Percentiles rank a stretch among this genome's conserved stretches.
phyloP scores from a whole-genome alignment of 2,113 vertebrate genomes.

The Gymnogyps californianus region DNA sequence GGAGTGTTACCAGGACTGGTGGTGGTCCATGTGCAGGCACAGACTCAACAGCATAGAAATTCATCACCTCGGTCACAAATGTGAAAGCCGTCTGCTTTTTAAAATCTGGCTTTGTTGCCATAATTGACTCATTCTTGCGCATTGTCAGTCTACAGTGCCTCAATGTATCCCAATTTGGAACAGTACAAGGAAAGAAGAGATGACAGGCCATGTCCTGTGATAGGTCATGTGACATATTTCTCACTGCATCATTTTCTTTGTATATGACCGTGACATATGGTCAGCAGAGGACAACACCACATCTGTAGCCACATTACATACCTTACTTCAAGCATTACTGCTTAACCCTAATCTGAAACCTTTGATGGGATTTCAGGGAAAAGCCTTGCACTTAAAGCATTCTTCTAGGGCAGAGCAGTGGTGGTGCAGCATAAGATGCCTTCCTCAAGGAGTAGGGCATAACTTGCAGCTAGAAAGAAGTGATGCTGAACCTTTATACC shows the following conservation, averaged over 20 bases:
- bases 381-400: neutral
- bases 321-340: neutral
- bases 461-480: neutral
- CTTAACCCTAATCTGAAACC: neutral
- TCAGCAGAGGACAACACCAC: neutral
- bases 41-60: neutral
- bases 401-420: neutral
- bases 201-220: neutral
- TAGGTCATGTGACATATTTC: neutral
- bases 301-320: neutral
- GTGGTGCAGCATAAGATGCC: neutral
- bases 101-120: neutral
- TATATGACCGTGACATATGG: neutral
- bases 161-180: neutral
- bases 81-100: neutral
- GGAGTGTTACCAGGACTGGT: neutral
- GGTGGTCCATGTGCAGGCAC: neutral
- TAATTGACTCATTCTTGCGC: neutral
- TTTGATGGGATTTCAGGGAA: neutral
- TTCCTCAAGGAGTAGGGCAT: neutral
- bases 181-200: neutral
- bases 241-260: neutral
- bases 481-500: neutral
- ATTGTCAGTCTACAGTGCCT: neutral
- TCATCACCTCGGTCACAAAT: neutral